Conservation (phyloP, 2,113 vertebrate species). For the Embiotoca jacksoni region DNA sequence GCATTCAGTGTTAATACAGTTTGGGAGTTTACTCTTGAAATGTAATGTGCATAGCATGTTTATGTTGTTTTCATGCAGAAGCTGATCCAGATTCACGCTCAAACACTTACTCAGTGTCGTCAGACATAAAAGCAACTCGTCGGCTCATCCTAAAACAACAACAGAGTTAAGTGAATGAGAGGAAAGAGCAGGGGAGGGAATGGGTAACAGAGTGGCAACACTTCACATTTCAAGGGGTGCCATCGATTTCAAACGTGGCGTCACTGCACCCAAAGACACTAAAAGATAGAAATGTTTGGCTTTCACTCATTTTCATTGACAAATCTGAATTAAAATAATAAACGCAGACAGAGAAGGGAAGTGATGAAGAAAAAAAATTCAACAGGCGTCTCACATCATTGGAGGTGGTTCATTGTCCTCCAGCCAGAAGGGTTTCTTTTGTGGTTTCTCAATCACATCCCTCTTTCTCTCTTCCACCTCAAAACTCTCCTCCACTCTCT, state of each 20-base stretch:
- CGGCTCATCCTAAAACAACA: conserved; percentile 94
- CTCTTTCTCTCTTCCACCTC: conserved; percentile 55
- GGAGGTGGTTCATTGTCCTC: conserved; percentile 83
- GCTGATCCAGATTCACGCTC: conserved; percentile 79
- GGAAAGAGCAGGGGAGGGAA: conserved; percentile 22
- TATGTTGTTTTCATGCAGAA: conserved; percentile 61
- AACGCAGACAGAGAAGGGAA: not conserved
- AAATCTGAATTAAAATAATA: not conserved
- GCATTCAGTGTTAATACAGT: not conserved
- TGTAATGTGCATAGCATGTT: conserved; percentile 26
- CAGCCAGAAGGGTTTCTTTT: conserved; percentile 79
- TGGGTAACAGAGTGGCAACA: not conserved
- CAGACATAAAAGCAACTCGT: conserved; percentile 93
- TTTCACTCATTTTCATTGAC: not conserved
- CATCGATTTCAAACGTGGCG: no score
- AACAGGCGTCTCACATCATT: conserved; percentile 83
- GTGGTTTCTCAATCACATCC: conserved; percentile 61
- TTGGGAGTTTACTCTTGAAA: conserved; percentile 17
- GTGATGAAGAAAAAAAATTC: conserved; percentile 34
- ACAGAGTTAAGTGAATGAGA: conserved; percentile 66
- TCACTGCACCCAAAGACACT: not conserved
- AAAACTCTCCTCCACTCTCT: conserved; percentile 28
- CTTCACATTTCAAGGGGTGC: conserved; percentile 2
- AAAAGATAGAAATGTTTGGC: not conserved
- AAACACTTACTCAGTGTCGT: conserved; percentile 96